Conservation (phyloP, 1,140 invertebrate species). For the Pinna nobilis region DNA sequence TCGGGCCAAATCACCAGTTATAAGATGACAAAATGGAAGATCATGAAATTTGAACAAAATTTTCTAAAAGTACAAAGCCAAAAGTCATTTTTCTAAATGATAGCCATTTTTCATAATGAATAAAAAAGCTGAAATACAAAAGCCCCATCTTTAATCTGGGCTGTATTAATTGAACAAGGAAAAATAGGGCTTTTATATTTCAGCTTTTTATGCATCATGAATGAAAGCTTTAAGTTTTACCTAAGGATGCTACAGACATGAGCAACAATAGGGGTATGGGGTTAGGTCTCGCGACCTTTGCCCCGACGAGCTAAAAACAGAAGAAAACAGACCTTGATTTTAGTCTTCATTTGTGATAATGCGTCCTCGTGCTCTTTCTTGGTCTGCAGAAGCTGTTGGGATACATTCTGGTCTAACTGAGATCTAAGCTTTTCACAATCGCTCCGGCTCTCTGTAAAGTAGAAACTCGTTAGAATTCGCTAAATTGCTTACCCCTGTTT, state of each 20-base stretch:
- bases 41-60: too few species aligned
- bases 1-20: too few species aligned
- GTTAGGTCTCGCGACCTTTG: neutral
- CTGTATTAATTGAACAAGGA: too few species aligned
- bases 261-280: neutral
- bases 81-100: too few species aligned
- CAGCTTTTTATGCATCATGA: too few species aligned
- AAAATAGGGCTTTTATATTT: too few species aligned
- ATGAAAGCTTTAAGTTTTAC: neutral
- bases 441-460: conserved; percentile 1
- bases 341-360: conserved; percentile 25
- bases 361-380: conserved; percentile 10
- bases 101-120: too few species aligned
- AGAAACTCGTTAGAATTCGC: neutral
- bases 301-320: neutral
- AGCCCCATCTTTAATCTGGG: too few species aligned
- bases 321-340: conserved; percentile 24
- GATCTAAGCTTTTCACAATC: conserved; percentile 25
- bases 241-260: neutral
- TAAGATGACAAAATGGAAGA: too few species aligned
- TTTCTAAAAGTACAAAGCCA: too few species aligned
- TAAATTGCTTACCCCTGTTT: neutral
- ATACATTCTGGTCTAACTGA: neutral
- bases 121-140: too few species aligned
- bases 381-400: neutral